Evolutionary conservation across 2,113 vertebrate genomes (phyloP).

Genomic region (Herpailurus yagouaroundi): DNA sequence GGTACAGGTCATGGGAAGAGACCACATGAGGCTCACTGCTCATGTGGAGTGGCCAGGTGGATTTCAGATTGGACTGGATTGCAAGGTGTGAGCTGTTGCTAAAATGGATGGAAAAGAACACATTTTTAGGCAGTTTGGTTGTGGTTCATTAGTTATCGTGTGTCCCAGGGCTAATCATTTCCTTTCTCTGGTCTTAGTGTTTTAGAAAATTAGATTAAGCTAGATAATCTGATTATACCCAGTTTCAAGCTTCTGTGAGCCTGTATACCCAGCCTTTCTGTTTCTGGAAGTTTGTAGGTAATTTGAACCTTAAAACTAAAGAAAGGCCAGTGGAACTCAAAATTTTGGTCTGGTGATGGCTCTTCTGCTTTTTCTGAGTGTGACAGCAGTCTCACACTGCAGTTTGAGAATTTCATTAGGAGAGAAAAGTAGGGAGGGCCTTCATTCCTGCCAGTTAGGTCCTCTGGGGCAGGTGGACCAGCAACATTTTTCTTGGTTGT

Average conservation of each 20-base stretch:
- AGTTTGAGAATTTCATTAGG: background rate
- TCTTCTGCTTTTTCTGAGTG: background rate
- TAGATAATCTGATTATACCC: background rate
- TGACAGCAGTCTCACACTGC: background rate
- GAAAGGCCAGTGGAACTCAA: background rate
- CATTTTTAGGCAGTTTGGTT: background rate
- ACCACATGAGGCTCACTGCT: background rate
- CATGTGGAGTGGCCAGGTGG: background rate
- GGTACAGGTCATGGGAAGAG: background rate
- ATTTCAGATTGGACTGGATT: slow-evolving; percentile 13
- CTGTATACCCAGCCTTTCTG: background rate
- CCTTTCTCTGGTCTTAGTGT: background rate
- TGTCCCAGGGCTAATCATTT: slow-evolving; percentile 6
- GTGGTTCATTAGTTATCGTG: background rate
- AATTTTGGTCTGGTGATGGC: background rate
- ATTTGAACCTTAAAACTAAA: slow-evolving; percentile 16
- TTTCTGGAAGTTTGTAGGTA: slow-evolving; percentile 20
- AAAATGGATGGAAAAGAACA: background rate
- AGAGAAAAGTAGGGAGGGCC: background rate
- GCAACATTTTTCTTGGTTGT: background rate
- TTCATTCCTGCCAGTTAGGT: background rate
- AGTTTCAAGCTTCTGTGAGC: slow-evolving; percentile 3
- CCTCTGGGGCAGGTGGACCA: background rate
- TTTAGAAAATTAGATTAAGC: background rate
- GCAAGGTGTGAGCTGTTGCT: background rate